A percentile compares a stretch with the other conserved stretches of the same genome.
These are phyloP conservation scores for Apamea crenata DNA, from an alignment of 2,888 invertebrate genomes.

Conservation along the genomic window DNA sequence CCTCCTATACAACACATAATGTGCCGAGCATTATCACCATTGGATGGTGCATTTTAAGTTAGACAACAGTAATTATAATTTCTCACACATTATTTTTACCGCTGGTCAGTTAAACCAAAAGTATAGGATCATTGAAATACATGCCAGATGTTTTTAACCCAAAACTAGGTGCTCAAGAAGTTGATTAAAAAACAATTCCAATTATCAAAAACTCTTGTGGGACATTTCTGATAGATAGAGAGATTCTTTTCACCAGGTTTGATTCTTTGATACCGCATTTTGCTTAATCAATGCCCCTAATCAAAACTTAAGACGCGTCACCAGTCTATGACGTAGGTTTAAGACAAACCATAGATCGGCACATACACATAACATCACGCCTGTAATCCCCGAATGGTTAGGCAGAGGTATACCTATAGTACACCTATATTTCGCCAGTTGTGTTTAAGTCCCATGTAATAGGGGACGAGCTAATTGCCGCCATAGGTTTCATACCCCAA, in stretches of 20 bases:
- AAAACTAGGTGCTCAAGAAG: background rate
- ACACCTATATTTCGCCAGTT: background rate
- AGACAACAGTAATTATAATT: background rate
- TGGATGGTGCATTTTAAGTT: background rate
- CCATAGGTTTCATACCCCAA: constrained; percentile 13
- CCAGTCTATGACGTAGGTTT: background rate
- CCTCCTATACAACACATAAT: background rate
- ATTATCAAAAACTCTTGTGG: background rate
- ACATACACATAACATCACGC: background rate
- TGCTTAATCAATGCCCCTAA: background rate
- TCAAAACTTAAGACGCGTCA: too few relatives aligned
- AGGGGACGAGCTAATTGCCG: background rate
- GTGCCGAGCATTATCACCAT: background rate
- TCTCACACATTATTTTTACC: background rate
- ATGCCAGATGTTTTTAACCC: background rate
- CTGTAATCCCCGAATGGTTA: background rate
- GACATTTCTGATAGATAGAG: background rate
- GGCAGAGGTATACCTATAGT: background rate
- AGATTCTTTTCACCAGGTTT: background rate
- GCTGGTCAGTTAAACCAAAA: background rate
- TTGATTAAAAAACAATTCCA: background rate
- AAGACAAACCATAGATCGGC: constrained; percentile 2
- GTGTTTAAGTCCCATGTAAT: background rate
- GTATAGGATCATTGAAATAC: background rate
- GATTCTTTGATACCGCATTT: background rate